These are phyloP conservation scores for Physella acuta DNA, from an alignment of 1,140 invertebrate genomes.

Conservation along the genomic window DNA sequence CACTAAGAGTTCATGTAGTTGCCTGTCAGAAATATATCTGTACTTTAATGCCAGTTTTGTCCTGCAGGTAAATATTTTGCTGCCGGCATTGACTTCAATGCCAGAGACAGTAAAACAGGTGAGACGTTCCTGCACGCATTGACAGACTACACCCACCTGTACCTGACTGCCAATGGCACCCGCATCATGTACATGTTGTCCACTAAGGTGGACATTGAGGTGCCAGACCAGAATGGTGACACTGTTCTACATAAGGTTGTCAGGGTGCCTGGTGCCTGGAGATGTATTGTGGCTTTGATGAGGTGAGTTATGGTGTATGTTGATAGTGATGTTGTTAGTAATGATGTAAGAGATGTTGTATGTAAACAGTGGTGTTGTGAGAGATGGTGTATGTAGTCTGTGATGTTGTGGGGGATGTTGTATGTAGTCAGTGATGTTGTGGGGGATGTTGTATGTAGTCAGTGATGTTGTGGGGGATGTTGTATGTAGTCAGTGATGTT, in stretches of 20 bases:
- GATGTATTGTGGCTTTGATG: conserved; percentile 30
- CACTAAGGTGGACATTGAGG: conserved; percentile 34
- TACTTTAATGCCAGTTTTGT: conserved; percentile 15
- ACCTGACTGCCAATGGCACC: conserved; percentile 23
- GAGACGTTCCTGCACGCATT: conserved; percentile 35
- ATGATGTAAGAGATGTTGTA: too few species aligned
- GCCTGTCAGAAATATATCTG: conserved; percentile 7
- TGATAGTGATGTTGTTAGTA: too few species aligned
- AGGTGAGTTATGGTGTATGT: conserved; percentile 27
- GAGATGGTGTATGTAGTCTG: too few species aligned
- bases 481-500: too few species aligned
- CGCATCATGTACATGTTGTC: conserved; percentile 33
- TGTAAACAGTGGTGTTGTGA: too few species aligned
- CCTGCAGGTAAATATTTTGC: conserved; percentile 5
- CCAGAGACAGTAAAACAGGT: conserved; percentile 29
- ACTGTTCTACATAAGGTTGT: conserved; percentile 34
- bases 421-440: too few species aligned
- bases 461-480: too few species aligned
- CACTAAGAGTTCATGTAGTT: too few species aligned
- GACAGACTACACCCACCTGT: conserved; percentile 28
- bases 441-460: too few species aligned
- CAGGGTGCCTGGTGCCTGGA: conserved; percentile 27
- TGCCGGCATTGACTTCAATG: conserved; percentile 27
- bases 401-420: too few species aligned
- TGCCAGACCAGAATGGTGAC: conserved; percentile 30